These are phyloP conservation scores for Loxodonta africana DNA, from an alignment of 2,113 vertebrate genomes.

Conservation along the genomic window DNA sequence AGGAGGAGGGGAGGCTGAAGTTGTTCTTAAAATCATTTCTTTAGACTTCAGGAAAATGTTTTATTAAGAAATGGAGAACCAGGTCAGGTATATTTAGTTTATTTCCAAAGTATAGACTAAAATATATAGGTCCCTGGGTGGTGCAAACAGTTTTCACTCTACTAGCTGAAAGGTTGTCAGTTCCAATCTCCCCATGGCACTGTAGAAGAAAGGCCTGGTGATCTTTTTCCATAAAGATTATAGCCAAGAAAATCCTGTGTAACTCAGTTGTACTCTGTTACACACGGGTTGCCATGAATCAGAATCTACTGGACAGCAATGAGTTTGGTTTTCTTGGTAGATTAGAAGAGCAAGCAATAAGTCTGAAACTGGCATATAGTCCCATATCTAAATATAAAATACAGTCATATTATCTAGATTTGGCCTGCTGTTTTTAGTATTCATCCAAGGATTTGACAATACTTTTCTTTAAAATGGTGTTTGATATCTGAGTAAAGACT, in stretches of 20 bases:
- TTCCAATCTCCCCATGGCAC: neutral
- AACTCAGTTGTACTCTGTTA: too few species aligned
- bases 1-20: neutral
- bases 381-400: neutral
- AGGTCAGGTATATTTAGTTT: neutral
- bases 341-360: neutral
- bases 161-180: neutral
- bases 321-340: too few species aligned
- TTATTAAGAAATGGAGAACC: neutral
- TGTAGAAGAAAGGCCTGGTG: neutral
- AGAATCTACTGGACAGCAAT: too few species aligned
- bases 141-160: too few species aligned
- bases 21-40: neutral
- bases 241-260: neutral
- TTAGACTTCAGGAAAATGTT: neutral
- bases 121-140: neutral
- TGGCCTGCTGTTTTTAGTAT: neutral
- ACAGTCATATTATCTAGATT: neutral
- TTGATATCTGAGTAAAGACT: neutral
- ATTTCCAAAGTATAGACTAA: neutral
- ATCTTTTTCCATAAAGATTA: neutral
- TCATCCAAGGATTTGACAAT: neutral
- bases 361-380: neutral
- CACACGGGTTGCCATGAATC: too few species aligned
- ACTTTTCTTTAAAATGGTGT: constrained; percentile 10